Percentiles rank a stretch among this genome's conserved stretches.
Evolutionary conservation across 2,888 invertebrate species (phyloP).

Genomic region (Drosophila emarginata): DNA sequence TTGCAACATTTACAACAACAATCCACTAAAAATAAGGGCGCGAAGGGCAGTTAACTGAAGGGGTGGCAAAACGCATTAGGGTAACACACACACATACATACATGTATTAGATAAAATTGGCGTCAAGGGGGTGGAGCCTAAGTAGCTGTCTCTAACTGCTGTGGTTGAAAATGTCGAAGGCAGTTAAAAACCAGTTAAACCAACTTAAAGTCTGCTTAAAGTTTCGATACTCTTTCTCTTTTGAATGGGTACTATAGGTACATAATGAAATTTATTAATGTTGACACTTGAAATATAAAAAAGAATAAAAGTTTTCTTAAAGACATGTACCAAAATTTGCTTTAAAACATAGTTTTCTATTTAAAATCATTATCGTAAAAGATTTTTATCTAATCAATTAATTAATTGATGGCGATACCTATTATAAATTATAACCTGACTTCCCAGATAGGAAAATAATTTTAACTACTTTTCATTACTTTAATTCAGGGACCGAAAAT

Average conservation of each 20-base stretch:
- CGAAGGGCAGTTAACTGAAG: constrained; percentile 13
- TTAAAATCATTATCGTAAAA: too few relatives aligned
- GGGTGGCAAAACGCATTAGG: constrained; percentile 9
- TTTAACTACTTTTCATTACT: too few relatives aligned
- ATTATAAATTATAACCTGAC: too few relatives aligned
- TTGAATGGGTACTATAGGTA: neutral
- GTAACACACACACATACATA: neutral
- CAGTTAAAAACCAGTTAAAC: constrained; percentile 6
- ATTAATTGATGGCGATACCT: too few relatives aligned
- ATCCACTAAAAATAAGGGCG: constrained; percentile 12
- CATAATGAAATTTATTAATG: neutral
- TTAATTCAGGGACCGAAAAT: too few relatives aligned
- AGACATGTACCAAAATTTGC: too few relatives aligned
- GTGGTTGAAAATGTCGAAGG: neutral
- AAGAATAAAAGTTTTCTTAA: too few relatives aligned
- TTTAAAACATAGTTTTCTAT: too few relatives aligned
- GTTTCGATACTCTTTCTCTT: neutral
- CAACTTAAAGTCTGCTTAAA: neutral
- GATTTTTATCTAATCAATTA: too few relatives aligned
- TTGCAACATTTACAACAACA: constrained; percentile 62
- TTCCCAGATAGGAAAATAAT: too few relatives aligned
- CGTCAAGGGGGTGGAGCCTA: neutral
- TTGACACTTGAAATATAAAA: too few relatives aligned
- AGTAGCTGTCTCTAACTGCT: constrained; percentile 7
- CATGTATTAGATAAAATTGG: neutral